phyloP scores from a whole-genome alignment of 1,140 invertebrate species.

The Vollenhovia emeryi region DNA sequence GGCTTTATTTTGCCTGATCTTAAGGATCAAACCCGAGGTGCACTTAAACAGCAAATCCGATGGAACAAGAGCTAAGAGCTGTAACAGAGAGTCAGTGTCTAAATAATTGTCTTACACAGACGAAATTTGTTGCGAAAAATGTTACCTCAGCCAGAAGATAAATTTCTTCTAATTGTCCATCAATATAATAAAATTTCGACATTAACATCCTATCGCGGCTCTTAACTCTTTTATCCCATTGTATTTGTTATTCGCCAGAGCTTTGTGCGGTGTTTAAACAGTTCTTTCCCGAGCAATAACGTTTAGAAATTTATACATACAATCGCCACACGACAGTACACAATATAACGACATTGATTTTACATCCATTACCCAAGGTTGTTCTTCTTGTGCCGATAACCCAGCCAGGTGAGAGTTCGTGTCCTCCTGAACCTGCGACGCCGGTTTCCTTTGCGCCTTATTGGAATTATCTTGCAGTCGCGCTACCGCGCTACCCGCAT shows the following conservation, averaged over 20 bases:
- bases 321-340: background rate
- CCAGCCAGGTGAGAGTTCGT: slow-evolving; percentile 27
- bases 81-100: no score
- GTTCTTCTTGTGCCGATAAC: slow-evolving; percentile 59
- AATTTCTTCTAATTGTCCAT: no score
- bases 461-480: slow-evolving; percentile 61
- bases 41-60: no score
- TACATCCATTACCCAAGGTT: slow-evolving; percentile 67
- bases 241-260: no score
- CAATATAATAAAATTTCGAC: no score
- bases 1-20: background rate
- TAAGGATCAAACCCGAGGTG: background rate
- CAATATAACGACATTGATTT: background rate
- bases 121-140: no score
- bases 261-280: no score
- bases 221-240: no score
- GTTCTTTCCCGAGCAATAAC: background rate
- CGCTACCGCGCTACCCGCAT: background rate
- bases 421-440: slow-evolving; percentile 42
- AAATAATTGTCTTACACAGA: no score
- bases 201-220: no score
- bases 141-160: no score
- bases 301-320: background rate
- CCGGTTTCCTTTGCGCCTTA: slow-evolving; percentile 49
- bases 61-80: no score